These are phyloP conservation scores for Strix aluco DNA, from an alignment of 2,113 vertebrate genomes.

Conservation along the genomic window DNA sequence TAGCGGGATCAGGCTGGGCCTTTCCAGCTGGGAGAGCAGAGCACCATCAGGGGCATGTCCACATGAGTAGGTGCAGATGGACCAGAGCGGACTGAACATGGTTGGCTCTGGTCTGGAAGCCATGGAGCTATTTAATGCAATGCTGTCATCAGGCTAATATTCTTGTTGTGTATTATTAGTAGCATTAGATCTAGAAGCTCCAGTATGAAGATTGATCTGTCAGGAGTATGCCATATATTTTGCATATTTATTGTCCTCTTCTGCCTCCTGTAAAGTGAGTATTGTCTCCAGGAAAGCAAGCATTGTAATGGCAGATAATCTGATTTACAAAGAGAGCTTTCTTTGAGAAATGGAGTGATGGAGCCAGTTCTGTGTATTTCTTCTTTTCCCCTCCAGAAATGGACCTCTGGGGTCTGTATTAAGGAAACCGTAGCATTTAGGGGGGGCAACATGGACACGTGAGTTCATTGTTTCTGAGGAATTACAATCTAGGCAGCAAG, in stretches of 20 bases:
- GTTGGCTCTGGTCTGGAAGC: background rate
- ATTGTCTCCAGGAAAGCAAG: background rate
- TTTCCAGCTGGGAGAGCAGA: background rate
- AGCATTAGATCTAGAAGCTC: background rate
- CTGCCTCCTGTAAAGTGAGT: background rate
- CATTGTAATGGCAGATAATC: background rate
- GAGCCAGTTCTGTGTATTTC: background rate
- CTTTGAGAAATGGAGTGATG: background rate
- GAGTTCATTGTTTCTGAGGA: background rate
- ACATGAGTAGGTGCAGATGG: constrained; percentile 45
- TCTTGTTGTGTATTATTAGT: background rate
- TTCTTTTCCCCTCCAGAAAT: background rate
- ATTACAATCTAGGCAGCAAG: background rate
- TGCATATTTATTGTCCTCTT: background rate
- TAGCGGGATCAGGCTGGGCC: background rate
- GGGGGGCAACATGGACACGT: background rate
- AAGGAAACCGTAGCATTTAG: background rate
- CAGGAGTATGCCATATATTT: background rate
- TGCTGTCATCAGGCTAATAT: background rate
- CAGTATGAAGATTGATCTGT: background rate
- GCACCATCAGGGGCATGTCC: constrained; percentile 22
- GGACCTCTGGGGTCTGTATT: background rate
- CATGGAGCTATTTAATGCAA: background rate
- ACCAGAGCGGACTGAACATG: background rate
- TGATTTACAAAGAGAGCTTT: background rate